Base-by-base conservation (phyloP, 2,797 vertebrate genomes). In the Sciurus carolinensis region DNA sequence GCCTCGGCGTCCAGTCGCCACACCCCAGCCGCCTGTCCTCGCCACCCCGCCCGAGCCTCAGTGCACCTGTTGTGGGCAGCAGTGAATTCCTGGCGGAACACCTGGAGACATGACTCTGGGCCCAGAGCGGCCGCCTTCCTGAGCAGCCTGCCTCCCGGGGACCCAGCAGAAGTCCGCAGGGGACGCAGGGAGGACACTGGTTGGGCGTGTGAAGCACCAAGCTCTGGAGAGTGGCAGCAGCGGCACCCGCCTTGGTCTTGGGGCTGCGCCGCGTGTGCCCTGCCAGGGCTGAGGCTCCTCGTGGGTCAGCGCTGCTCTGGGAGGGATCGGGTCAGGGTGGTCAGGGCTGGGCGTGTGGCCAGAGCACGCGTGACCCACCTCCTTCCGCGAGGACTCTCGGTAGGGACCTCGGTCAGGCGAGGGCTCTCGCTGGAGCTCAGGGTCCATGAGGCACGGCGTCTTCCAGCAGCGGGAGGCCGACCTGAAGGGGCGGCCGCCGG, bases 131-230 rank as follows among this genome's bases (percentile, higher is more conserved):
- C 0, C 0, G 12, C n/a, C 10, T 54, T 30, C 4, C 15, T 18
- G 18, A 9, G 7, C 3, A 18, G 10, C 0, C 24, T 10, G n/a
- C 57, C 72, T 66, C 30, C 50, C 18, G 14, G 10, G 30, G 24
- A 28, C 33, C 4, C n/a, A 36, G 14, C 59, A 13, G 5, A 28
- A 18, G 30, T 39, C 20, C n/a, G 2, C 9, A 1, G 0, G 7
- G 47, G 12, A 50, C 24, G 26, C 57, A 24, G 7, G 14, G 28
- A 52, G 57, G 62, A 73, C 24, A 39, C 6, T 3, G 15, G 10
- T 1, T 20, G n/a, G 20, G 7, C 30, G 30, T 22, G 12, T 13
- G 66, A 69, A 57, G 28, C 0, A 12, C 42, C 3, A 14, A 9
- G 17, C n/a, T 12, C 54, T 39, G 39, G 7, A 2, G 17, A 26